Conservation (phyloP, 2,888 invertebrate species). For the Drosophila hawaiiensis region DNA sequence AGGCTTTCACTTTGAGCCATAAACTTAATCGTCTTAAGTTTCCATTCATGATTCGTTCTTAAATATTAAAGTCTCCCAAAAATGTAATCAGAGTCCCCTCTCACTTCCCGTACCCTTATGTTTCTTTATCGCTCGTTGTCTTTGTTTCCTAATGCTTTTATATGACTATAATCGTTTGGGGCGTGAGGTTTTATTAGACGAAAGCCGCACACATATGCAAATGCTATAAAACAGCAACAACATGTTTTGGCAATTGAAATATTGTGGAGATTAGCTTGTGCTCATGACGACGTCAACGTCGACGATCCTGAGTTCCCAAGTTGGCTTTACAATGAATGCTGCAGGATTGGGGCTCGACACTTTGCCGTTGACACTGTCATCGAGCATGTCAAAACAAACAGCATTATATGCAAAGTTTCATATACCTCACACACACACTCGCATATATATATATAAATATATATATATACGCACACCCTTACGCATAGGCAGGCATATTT, state of each 20-base stretch:
- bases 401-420: constrained; percentile 78
- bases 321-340: constrained; percentile 40
- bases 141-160: constrained; percentile 50
- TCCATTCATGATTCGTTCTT: background rate
- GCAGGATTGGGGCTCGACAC: constrained; percentile 11
- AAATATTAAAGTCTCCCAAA: constrained; percentile 4
- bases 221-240: constrained; percentile 58
- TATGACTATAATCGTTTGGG: constrained; percentile 43
- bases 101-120: background rate
- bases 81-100: constrained; percentile 25
- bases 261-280: constrained; percentile 67
- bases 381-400: constrained; percentile 83
- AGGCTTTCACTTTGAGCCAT: background rate
- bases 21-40: constrained; percentile 7
- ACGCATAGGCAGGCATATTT: constrained; percentile 73
- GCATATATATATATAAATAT: background rate
- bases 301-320: constrained; percentile 27
- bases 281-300: constrained; percentile 19
- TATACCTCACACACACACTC: constrained; percentile 24
- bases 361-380: constrained; percentile 74
- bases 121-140: constrained; percentile 17
- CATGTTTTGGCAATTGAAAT: constrained; percentile 75
- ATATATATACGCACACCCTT: constrained; percentile 21
- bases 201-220: constrained; percentile 53
- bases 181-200: constrained; percentile 40